These are phyloP conservation scores for Zaprionus ghesquierei DNA, from an alignment of 1,140 invertebrate species.

Conservation along the genomic window DNA sequence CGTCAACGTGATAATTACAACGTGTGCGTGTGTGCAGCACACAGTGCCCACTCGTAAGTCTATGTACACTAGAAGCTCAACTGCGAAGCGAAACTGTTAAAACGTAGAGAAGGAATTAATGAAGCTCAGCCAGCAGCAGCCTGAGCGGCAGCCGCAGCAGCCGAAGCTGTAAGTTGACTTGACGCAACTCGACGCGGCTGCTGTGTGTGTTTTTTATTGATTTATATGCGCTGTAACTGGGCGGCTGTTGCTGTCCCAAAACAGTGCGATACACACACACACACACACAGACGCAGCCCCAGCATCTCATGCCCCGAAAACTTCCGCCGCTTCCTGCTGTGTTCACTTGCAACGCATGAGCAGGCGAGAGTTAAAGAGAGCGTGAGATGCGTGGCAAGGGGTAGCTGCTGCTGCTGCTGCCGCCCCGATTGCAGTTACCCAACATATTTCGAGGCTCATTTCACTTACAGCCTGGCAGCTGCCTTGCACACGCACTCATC, in stretches of 20 bases:
- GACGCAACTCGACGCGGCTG: slow-evolving; percentile 36
- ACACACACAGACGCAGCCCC: slow-evolving; percentile 15
- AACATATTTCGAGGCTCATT: slow-evolving; percentile 63
- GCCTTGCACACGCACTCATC: slow-evolving; percentile 29
- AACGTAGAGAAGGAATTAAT: slow-evolving; percentile 47
- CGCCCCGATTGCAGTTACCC: slow-evolving; percentile 55
- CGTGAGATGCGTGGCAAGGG: not conserved
- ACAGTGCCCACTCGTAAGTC: slow-evolving; percentile 31
- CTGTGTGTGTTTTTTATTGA: slow-evolving; percentile 67
- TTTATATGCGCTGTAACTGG: slow-evolving; percentile 70
- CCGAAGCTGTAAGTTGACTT: slow-evolving; percentile 17
- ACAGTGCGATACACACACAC: slow-evolving; percentile 42
- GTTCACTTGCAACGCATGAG: slow-evolving; percentile 46
- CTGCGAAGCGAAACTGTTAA: slow-evolving; percentile 18
- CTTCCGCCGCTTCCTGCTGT: slow-evolving; percentile 72
- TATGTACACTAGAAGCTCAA: slow-evolving; percentile 51
- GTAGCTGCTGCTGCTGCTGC: not conserved
- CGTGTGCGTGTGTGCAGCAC: slow-evolving; percentile 24
- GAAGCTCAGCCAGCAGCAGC: slow-evolving; percentile 48
- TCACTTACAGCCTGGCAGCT: slow-evolving; percentile 52
- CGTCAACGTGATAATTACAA: slow-evolving; percentile 36
- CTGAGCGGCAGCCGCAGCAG: slow-evolving; percentile 42
- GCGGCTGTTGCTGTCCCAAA: slow-evolving; percentile 72
- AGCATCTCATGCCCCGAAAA: slow-evolving; percentile 33
- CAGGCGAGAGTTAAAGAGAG: slow-evolving; percentile 4